These are phyloP conservation scores for Lamproptera curius DNA, from an alignment of 2,888 invertebrate genomes.

Conservation along the genomic window DNA sequence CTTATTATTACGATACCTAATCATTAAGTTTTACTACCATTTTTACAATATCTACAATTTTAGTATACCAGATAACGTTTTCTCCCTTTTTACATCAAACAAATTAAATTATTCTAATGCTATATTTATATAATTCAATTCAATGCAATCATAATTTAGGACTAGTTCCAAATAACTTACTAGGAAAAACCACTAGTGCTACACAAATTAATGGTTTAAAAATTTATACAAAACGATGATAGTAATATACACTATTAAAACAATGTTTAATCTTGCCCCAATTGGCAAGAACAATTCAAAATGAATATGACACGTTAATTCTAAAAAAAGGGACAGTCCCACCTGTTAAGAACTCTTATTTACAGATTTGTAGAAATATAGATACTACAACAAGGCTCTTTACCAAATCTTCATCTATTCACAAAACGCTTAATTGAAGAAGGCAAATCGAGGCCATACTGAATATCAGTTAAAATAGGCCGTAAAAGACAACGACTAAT, in stretches of 20 bases:
- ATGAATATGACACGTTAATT: constrained; percentile 23
- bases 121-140: constrained; percentile 37
- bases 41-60: constrained; percentile 74
- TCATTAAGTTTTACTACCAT: constrained; percentile 59
- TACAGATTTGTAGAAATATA: constrained; percentile 60
- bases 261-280: constrained; percentile 25
- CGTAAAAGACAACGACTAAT: constrained; percentile 49
- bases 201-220: constrained; percentile 56
- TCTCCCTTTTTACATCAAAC: constrained; percentile 37
- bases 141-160: constrained; percentile 60
- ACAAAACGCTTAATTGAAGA: constrained; percentile 37
- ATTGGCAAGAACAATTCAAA: constrained; percentile 14
- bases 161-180: constrained; percentile 74
- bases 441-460: constrained; percentile 61
- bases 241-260: constrained; percentile 26
- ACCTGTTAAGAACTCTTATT: constrained; percentile 34
- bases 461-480: constrained; percentile 52
- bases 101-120: constrained; percentile 30
- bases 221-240: constrained; percentile 61
- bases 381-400: constrained; percentile 45
- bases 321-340: constrained; percentile 24
- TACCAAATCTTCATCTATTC: constrained; percentile 26
- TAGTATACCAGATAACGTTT: constrained; percentile 52
- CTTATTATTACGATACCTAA: constrained; percentile 58
- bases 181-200: constrained; percentile 67